Base-by-base conservation (phyloP, 1,140 invertebrate species). In the Saxidomus purpurata region DNA sequence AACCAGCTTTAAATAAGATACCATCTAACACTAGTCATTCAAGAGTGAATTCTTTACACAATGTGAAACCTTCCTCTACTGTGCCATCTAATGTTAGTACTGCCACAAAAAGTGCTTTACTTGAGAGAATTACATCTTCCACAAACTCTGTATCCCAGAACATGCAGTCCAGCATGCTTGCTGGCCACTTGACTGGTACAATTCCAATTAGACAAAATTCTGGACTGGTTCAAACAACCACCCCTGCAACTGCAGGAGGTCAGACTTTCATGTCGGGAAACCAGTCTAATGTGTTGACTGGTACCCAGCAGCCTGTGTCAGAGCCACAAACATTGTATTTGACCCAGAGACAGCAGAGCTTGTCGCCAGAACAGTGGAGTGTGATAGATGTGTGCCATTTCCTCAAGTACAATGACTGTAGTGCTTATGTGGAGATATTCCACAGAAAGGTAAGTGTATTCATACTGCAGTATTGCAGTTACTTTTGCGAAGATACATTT, bases 381-480 rank as follows among this genome's bases (percentile, higher is more conserved):
- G 67, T 89, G 31, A 69, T 89, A 31, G 87, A 89, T 61, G 87
- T 89, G 59, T 89, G 87, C 79, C 87, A 89, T 59, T 89, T 89
- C 38, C 79, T 89, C 0, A 89, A 89, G 49, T 89, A 82, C 40
- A 89, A 89, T 81, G 87, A 89, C 40, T 89, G 87, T 36, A 83
- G 87, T 55, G 77, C 87, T 28, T 89, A 89, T 61, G 79, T 89
- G n/a, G 87, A 89, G 43, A 81, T 83, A 43, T 89, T 89, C 36
- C 87, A 89, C 76, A 82, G 63, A 61, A 89, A 89, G 69, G 87
- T 89, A 81, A 77, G 19, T 38, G n/a, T n/a, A n/a, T n/a, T n/a
- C n/a, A n/a, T n/a, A n/a, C n/a, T n/a, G n/a, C n/a, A n/a, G n/a
- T n/a, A n/a, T n/a, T n/a, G n/a, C n/a, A n/a, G n/a, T n/a, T n/a